A percentile compares a stretch with the other conserved stretches of the same genome.
phyloP scores from a whole-genome alignment of 2,113 vertebrate genomes.

The Meriones unguiculatus region DNA sequence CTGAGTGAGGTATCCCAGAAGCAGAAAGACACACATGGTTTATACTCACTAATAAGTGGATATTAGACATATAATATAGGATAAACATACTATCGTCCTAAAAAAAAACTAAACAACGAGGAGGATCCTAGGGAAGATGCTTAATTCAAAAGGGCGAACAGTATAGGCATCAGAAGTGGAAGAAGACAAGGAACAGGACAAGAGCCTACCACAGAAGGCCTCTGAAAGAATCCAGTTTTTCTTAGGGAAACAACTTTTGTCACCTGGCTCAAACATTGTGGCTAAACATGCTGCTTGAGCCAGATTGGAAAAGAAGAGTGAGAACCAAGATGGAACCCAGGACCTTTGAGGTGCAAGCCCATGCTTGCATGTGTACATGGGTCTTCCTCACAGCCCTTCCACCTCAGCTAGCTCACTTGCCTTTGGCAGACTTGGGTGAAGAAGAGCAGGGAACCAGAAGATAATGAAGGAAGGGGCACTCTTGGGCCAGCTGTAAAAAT shows the following conservation, averaged over 20 bases:
- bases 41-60: no score
- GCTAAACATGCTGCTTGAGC: not conserved
- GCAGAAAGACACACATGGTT: no score
- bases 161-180: no score
- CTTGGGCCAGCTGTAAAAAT: not conserved
- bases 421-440: not conserved
- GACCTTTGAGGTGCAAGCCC: not conserved
- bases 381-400: not conserved
- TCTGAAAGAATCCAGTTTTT: not conserved
- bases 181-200: no score
- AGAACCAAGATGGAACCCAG: accelerated
- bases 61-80: no score
- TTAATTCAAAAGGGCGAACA: no score
- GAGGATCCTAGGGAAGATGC: no score
- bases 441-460: not conserved
- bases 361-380: not conserved
- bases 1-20: no score
- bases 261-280: not conserved
- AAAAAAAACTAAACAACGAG: no score
- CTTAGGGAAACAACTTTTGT: not conserved
- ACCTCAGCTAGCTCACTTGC: not conserved
- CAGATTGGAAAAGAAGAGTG: not conserved
- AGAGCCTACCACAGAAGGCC: no score
- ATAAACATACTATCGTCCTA: no score
- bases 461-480: not conserved